phyloP scores from a whole-genome alignment of 2,113 vertebrate genomes.

The Takifugu flavidus region DNA sequence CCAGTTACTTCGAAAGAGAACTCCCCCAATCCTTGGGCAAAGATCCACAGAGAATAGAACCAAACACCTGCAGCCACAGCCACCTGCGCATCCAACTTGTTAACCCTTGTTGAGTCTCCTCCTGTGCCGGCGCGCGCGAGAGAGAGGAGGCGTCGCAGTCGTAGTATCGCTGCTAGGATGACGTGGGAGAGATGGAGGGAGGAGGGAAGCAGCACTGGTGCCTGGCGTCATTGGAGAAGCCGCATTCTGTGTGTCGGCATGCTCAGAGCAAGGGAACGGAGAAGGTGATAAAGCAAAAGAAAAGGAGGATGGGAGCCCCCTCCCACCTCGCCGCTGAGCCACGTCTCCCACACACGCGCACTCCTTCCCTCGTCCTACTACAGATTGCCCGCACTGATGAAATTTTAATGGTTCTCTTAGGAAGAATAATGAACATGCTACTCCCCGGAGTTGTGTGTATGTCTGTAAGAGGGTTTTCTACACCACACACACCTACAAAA shows the following conservation, averaged over 20 bases:
- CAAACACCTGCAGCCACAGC: slow-evolving; percentile 11
- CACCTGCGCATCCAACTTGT: slow-evolving; percentile 30
- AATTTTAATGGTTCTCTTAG: slow-evolving; percentile 85
- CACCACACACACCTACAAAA: slow-evolving; percentile 21
- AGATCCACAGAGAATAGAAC: slow-evolving; percentile 7
- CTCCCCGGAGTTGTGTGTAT: slow-evolving; percentile 61
- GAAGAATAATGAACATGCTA: slow-evolving; percentile 80
- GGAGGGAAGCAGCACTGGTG: slow-evolving; percentile 25
- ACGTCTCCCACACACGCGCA: slow-evolving; percentile 21
- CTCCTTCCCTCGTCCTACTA: slow-evolving; percentile 58
- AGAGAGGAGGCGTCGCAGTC: slow-evolving; percentile 2
- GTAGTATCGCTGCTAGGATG: slow-evolving; percentile 23
- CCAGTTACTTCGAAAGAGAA: background rate
- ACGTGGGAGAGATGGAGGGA: slow-evolving; percentile 28
- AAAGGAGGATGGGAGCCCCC: slow-evolving; percentile 54
- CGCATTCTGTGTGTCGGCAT: background rate
- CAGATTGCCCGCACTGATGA: slow-evolving; percentile 79
- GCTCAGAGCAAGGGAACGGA: too few relatives aligned
- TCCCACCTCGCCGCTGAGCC: slow-evolving; percentile 39
- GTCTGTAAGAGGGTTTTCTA: slow-evolving; percentile 12
- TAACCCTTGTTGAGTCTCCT: slow-evolving; percentile 32
- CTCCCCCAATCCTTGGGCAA: slow-evolving; percentile 18
- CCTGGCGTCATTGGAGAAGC: slow-evolving; percentile 51
- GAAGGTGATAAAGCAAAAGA: slow-evolving; percentile 32
- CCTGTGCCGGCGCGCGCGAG: slow-evolving; percentile 2